These are phyloP conservation scores for Nowickia ferox DNA, from an alignment of 2,888 invertebrate genomes.

Conservation along the genomic window DNA sequence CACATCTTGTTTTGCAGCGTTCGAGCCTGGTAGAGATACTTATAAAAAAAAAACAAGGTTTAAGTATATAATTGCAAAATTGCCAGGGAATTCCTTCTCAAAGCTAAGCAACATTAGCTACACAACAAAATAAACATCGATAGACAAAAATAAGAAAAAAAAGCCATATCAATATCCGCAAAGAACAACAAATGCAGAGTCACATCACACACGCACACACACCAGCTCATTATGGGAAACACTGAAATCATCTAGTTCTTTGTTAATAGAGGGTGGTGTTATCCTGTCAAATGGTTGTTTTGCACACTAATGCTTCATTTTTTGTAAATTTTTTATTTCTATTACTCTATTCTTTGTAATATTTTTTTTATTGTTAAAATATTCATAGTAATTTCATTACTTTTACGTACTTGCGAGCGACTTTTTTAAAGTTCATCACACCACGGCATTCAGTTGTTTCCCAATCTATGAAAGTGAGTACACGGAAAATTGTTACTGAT, in stretches of 20 bases:
- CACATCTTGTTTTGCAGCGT: slow-evolving; percentile 1
- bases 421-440: slow-evolving; percentile 61
- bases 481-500: slow-evolving; percentile 2
- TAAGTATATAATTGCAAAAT: slow-evolving; percentile 73
- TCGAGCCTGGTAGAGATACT: not conserved
- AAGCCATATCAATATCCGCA: slow-evolving; percentile 74
- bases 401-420: slow-evolving; percentile 48
- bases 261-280: slow-evolving; percentile 65
- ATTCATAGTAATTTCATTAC: slow-evolving; percentile 73
- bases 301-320: slow-evolving; percentile 65
- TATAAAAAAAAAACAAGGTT: slow-evolving; percentile 47
- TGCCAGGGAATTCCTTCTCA: slow-evolving; percentile 78
- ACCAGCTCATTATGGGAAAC: slow-evolving; percentile 8
- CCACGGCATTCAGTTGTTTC: slow-evolving; percentile 40
- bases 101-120: slow-evolving; percentile 14
- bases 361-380: slow-evolving; percentile 64
- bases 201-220: slow-evolving; percentile 9
- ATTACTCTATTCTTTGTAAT: slow-evolving; percentile 37
- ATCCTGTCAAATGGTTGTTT: slow-evolving; percentile 62
- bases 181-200: slow-evolving; percentile 38
- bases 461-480: slow-evolving; percentile 4
- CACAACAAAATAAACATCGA: slow-evolving; percentile 74
- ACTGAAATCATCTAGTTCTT: slow-evolving; percentile 47
- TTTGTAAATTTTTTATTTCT: slow-evolving; percentile 10
- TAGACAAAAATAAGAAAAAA: slow-evolving; percentile 64